Evolutionary conservation across 2,888 invertebrate species (phyloP).

Genomic region (Scaptomyza reducta): DNA sequence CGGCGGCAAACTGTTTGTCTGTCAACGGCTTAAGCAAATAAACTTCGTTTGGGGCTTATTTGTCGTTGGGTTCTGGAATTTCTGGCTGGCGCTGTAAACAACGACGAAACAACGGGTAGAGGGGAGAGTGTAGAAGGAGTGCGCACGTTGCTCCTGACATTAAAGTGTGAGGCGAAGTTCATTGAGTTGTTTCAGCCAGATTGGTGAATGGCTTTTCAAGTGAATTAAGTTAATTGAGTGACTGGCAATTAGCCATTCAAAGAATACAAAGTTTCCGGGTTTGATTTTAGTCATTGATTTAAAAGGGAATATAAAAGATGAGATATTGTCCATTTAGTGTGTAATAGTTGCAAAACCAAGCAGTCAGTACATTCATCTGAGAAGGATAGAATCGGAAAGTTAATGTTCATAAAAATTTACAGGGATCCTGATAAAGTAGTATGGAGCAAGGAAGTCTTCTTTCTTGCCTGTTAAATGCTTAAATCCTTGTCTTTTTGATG

Average conservation of each 20-base stretch:
- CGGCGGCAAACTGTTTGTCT: slow-evolving; percentile 67
- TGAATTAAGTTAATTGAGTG: slow-evolving; percentile 55
- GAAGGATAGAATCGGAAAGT: no score
- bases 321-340: not conserved
- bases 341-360: no score
- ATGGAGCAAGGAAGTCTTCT: no score
- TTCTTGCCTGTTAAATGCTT: no score
- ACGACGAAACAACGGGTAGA: not conserved
- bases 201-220: slow-evolving; percentile 40
- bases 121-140: not conserved
- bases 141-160: slow-evolving; percentile 29
- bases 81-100: slow-evolving; percentile 50
- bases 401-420: no score
- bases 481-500: no score
- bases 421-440: no score
- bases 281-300: not conserved
- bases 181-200: slow-evolving; percentile 35
- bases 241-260: slow-evolving; percentile 7
- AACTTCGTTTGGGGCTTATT: slow-evolving; percentile 59
- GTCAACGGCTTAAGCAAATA: slow-evolving; percentile 75
- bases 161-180: slow-evolving; percentile 52
- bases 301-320: no score
- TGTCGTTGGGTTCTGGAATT: slow-evolving; percentile 51
- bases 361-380: no score
- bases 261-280: not conserved